These are phyloP conservation scores for Eulemur macaco DNA, from an alignment of 2,113 vertebrate genomes.

Conservation along the genomic window DNA sequence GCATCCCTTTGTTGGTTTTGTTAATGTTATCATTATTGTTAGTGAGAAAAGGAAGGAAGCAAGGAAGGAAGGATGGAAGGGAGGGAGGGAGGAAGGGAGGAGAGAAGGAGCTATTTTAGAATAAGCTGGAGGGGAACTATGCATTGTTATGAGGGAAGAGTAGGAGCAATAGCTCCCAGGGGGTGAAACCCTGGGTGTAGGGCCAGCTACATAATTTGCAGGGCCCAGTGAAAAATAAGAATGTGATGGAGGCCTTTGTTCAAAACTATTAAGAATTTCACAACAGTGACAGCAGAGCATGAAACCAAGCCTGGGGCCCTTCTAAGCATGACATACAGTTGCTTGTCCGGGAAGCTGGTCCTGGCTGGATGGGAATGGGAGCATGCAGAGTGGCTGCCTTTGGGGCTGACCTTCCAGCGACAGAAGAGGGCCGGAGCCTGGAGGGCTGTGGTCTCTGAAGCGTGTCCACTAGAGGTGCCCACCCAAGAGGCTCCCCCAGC, in stretches of 20 bases:
- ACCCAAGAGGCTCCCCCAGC: not conserved
- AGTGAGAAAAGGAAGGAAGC: not conserved
- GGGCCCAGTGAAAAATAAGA: not conserved
- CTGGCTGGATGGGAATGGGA: too few species aligned
- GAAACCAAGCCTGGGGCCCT: not conserved
- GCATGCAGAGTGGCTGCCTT: not conserved
- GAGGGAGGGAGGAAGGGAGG: too few species aligned
- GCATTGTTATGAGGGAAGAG: not conserved
- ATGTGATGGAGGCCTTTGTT: not conserved
- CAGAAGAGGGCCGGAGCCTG: not conserved
- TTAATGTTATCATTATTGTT: not conserved
- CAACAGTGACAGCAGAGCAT: not conserved
- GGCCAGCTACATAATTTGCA: not conserved
- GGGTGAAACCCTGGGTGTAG: not conserved
- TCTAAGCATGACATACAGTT: not conserved
- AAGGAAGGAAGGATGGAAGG: not conserved
- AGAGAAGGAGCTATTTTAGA: not conserved
- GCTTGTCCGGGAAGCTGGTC: rapidly evolving
- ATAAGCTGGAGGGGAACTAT: not conserved
- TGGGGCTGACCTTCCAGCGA: not conserved
- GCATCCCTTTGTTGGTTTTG: not conserved
- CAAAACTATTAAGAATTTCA: not conserved
- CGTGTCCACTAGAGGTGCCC: not conserved
- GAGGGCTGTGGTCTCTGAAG: not conserved
- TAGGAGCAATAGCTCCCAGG: not conserved